Base-by-base conservation (phyloP, 2,888 invertebrate species). In the Lochmaea capreae region DNA sequence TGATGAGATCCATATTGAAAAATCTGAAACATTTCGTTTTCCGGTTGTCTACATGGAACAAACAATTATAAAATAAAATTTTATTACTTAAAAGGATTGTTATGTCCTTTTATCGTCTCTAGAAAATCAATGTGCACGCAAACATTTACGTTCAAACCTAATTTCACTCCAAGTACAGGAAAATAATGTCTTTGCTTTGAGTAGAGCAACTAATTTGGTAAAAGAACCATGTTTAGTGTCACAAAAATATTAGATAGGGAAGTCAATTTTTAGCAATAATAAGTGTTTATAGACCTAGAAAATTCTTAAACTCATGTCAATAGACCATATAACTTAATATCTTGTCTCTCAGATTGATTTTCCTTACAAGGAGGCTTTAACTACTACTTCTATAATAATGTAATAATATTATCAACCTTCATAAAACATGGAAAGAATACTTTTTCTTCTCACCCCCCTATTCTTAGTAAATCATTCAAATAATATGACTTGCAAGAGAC, bases 41-140 rank as follows among this genome's bases (percentile, higher is more conserved):
- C 22, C 22, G 22, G 22, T 22, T 22, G 1, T 22, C 22, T 22
- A 22, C 22, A 22, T 22, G 22, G 22, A 22, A 22, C 22, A 22
- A 22, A 22, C 22, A 22, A 22, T 22, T 22, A 10, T 42, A 42
- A 42, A 42, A 2, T 3, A 12, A 65, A 49, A 66, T 52, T n/a
- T 26, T 52, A 59, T 65, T n/a, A 14, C 67, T 6, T 68, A 68
- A 68, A 68, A 68, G 59, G 54, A 68, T 68, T 68, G 43, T 61
- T 58, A 61, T 68, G 68, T 68, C 18, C 16, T 57, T 61, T 68
- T 68, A 68, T 58, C 61, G 46, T 22, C 11, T 14, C 33, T n/a
- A 61, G 59, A 33, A 59, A 46, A 16, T 46, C n/a, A 46, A 3
- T 8, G n/a, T 11, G 18, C 59, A 58, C 18, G 39, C 46, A 39